These are phyloP conservation scores for Cladorhizidae sp. DNA, from an alignment of 37 sponge, comb jelly and placozoan genomes.

Conservation along the genomic window DNA sequence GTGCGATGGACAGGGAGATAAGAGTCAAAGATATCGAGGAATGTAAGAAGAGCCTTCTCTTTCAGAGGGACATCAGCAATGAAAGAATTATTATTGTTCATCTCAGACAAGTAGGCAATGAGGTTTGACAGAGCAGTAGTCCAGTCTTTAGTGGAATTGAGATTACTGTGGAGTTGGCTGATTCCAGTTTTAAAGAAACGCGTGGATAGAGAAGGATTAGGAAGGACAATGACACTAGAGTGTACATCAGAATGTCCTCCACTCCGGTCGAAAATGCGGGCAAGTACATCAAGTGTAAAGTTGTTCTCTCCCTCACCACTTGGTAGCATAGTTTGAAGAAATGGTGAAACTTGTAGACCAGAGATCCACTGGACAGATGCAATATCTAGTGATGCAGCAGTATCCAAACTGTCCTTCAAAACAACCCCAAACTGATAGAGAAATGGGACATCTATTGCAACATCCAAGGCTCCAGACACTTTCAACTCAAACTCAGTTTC, in stretches of 20 bases:
- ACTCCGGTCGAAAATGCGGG: constrained; percentile 31
- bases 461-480: constrained; percentile 16
- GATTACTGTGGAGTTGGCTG: background rate
- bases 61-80: background rate
- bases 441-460: constrained; percentile 28
- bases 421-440: constrained; percentile 67
- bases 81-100: background rate
- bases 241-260: constrained; percentile 31
- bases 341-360: constrained; percentile 18
- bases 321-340: constrained; percentile 28
- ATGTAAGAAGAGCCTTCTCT: constrained; percentile 2
- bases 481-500: constrained; percentile 42
- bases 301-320: constrained; percentile 4
- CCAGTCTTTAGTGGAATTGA: constrained; percentile 40
- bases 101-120: background rate
- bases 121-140: constrained; percentile 12
- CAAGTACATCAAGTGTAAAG: constrained; percentile 5
- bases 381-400: background rate
- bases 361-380: constrained; percentile 47
- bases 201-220: background rate
- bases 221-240: constrained; percentile 2
- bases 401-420: background rate
- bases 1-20: constrained; percentile 22
- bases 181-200: background rate
- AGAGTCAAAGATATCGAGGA: constrained; percentile 24